Evolutionary conservation across 1,140 invertebrate species (phyloP), one percentile per base, ranked within the genome.

Genomic region (Drosophila nigromelanica): DNA sequence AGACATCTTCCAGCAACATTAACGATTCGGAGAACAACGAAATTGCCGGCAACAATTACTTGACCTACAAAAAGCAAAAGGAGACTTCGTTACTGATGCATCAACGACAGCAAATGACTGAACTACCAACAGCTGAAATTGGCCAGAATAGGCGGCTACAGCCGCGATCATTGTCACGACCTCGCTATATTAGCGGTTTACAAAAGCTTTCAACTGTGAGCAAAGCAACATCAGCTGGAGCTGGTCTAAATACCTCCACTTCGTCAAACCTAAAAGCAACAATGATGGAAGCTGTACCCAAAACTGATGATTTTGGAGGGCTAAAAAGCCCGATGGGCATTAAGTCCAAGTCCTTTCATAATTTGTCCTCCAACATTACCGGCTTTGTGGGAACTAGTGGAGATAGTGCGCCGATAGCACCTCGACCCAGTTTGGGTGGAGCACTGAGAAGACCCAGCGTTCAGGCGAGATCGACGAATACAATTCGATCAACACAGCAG

Each of bases 321-420:
- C 52, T 92, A 0, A 91, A 91, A 45, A 91, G 89, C 68, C 90
- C 91, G 2, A 92, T 92, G 91, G 91, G 91, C 30, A 91, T 87
- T 21, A 92, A 92, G 73, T 91, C 91, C 15, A 92, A 92, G 52
- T 92, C 91, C 27, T 91, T 92, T 63, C 89, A 91, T 55, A 92
- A 92, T 50, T 56, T 92, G 45, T 89, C 86, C 58, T 85, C 80
- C 27, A 85, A 79, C 14, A 59, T 89, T 6, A 70, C 63, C 27
- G 54, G 76, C 24, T 59, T 43, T 42, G 18, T 35, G 5, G 64
- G 48, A n/a, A 18, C 24, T 33, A 47, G 11, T n/a, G 50, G 62
- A 40, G 43, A 18, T 39, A 30, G 24, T 7, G 50, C 55, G 8
- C 40, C 52, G 0, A 8, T 79, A 11, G 7, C 42, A 15, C 43